Evolutionary conservation across 2,888 invertebrate species (phyloP).

Genomic region (Eumerus sabulonum): DNA sequence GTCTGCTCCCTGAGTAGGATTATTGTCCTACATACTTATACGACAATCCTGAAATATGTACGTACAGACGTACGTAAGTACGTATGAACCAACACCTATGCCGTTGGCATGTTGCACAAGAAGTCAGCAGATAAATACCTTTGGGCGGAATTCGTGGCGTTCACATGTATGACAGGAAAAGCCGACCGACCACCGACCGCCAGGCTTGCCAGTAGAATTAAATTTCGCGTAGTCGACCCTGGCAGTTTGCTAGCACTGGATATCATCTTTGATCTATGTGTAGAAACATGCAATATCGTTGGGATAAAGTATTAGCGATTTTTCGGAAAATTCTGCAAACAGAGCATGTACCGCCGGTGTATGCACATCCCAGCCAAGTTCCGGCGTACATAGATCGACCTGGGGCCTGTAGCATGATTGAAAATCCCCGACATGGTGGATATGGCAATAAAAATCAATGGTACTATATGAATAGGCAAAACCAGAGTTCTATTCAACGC

Average conservation of each 20-base stretch:
- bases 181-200: constrained; percentile 45
- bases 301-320: constrained; percentile 65
- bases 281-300: constrained; percentile 67
- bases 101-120: constrained; percentile 38
- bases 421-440: constrained; percentile 63
- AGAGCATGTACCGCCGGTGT: constrained; percentile 15
- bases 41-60: constrained; percentile 19
- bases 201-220: constrained; percentile 55
- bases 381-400: too few species aligned
- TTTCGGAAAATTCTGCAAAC: constrained; percentile 42
- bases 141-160: constrained; percentile 37
- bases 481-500: constrained; percentile 30
- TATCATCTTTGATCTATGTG: constrained; percentile 67
- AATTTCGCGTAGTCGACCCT: constrained; percentile 60
- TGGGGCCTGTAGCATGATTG: constrained; percentile 33
- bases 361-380: constrained; percentile 4
- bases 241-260: too few species aligned
- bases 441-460: constrained; percentile 59
- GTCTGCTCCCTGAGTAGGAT: constrained; percentile 68
- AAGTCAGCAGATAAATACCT: constrained; percentile 52
- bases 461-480: constrained; percentile 54
- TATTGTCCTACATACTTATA: constrained; percentile 65
- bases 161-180: constrained; percentile 39
- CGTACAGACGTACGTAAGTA: constrained; percentile 18
- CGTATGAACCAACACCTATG: constrained; percentile 44